Conservation (phyloP, 2,888 invertebrate genomes). For the Rosalia funebris region DNA sequence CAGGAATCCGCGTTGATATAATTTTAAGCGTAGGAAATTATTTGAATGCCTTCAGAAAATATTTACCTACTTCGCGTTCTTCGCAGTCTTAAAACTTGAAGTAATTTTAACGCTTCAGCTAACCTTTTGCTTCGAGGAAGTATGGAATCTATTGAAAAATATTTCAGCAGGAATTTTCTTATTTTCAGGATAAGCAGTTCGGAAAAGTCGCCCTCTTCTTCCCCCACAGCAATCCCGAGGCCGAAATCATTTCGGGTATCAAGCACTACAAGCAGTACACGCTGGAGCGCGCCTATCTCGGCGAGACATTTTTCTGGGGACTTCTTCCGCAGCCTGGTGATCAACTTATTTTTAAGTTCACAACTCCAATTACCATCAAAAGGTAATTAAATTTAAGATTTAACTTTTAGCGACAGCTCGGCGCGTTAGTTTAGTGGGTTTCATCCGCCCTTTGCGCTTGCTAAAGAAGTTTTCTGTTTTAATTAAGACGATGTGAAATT, state of each 20-base stretch:
- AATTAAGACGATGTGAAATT: not conserved
- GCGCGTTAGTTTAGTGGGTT: not conserved
- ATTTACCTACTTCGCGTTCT: not conserved
- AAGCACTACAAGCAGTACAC: constrained; percentile 83
- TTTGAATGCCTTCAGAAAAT: no score
- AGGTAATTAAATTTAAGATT: constrained; percentile 64
- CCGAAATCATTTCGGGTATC: constrained; percentile 76
- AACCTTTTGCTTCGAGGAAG: not conserved
- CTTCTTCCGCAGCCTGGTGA: constrained; percentile 85
- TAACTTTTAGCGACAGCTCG: not conserved
- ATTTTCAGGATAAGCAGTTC: constrained; percentile 83
- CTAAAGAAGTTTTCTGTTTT: not conserved
- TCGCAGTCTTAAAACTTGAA: not conserved
- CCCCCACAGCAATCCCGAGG: constrained; percentile 82
- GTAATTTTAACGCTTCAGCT: not conserved
- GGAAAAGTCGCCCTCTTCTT: constrained; percentile 83
- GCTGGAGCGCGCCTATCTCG: constrained; percentile 83
- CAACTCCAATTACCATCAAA: constrained; percentile 74
- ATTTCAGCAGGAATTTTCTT: constrained; percentile 18
- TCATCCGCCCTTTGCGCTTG: not conserved
- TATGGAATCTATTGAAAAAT: not conserved
- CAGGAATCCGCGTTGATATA: no score
- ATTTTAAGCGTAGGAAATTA: no score
- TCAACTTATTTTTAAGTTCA: constrained; percentile 81
- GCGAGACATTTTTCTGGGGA: constrained; percentile 93